Evolutionary conservation across 2,113 vertebrate species (phyloP), one percentile per base, ranked within the genome.

Genomic region (Leucoraja erinaceus): DNA sequence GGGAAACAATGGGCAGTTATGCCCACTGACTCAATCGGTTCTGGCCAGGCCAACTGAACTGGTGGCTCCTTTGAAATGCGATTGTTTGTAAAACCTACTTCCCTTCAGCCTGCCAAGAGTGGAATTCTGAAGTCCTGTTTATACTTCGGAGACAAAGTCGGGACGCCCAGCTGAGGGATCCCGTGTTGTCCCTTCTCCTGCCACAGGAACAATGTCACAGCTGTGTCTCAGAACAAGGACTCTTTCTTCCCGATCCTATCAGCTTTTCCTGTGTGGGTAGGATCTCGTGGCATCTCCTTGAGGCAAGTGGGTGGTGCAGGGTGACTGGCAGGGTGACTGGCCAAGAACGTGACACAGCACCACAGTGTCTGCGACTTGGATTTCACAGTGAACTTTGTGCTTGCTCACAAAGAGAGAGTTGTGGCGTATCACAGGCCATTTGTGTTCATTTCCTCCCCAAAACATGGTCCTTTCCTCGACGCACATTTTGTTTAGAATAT

Each of bases 61-160:
- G 63, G 63, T 63, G 59, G 59, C 59, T 88, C 83, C n/a, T 63
- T 88, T 88, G 83, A 88, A 88, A 88, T 16, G 28, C 12, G 59
- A 63, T 88, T 88, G 83, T 88, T 88, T 88, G 83, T 16, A 66
- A 88, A 88, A 66, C 59, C 59, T 88, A 88, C 83, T 88, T 88
- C 83, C 83, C 59, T 88, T 63, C 28, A 14, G 12, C 83, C 83
- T 88, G 83, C 83, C 83, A 88, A 88, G 56, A 88, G 83, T 63
- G 83, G 83, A 88, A 88, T 88, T 88, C 83, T n/a, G 2, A 88
- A 88, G 59, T 88, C 12, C 83, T 88, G 83, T 88, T 88, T 88
- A 61, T 88, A 63, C 59, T 63, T 88, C 12, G 83, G 31, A 66
- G 83, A 88, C 83, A 88, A 88, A 88, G 83, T 86, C 28, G 56